A percentile compares a stretch with the other conserved stretches of the same genome.
Conservation (phyloP, 2,113 vertebrate genomes). For the Petrocephalus zakoni region DNA sequence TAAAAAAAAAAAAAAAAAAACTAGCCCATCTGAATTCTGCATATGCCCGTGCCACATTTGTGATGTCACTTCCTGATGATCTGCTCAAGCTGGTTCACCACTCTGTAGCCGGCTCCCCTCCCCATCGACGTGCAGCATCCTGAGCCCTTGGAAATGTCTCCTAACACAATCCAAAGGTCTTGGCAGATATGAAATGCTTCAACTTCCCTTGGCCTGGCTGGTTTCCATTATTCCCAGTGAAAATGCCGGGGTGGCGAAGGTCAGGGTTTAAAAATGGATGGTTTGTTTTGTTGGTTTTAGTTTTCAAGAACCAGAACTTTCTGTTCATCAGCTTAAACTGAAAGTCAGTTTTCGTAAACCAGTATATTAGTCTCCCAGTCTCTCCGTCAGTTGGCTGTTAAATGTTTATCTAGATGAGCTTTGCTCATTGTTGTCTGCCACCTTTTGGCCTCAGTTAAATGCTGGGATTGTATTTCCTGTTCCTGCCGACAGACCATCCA, state of each 20-base stretch:
- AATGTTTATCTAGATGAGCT: neutral
- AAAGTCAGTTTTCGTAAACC: neutral
- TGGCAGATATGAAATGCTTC: neutral
- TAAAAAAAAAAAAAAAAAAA: neutral
- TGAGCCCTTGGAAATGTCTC: neutral
- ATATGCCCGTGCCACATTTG: neutral
- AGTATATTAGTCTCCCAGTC: neutral
- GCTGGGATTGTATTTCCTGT: neutral
- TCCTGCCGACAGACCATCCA: neutral
- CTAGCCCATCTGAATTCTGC: neutral
- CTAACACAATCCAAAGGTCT: neutral
- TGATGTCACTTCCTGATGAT: slow-evolving; percentile 3
- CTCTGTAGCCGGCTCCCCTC: neutral
- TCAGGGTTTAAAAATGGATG: neutral
- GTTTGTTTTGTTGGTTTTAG: neutral
- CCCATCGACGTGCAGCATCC: neutral
- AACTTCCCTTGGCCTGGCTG: neutral
- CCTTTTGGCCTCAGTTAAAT: neutral
- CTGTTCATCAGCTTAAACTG: neutral
- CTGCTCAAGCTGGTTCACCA: neutral
- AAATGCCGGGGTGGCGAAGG: neutral
- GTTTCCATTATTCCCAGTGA: neutral
- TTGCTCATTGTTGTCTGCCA: neutral
- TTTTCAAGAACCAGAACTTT: neutral
- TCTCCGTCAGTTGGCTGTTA: neutral